Evolutionary conservation across 2,888 invertebrate genomes (phyloP).

Genomic region (Cynaeus angustus): DNA sequence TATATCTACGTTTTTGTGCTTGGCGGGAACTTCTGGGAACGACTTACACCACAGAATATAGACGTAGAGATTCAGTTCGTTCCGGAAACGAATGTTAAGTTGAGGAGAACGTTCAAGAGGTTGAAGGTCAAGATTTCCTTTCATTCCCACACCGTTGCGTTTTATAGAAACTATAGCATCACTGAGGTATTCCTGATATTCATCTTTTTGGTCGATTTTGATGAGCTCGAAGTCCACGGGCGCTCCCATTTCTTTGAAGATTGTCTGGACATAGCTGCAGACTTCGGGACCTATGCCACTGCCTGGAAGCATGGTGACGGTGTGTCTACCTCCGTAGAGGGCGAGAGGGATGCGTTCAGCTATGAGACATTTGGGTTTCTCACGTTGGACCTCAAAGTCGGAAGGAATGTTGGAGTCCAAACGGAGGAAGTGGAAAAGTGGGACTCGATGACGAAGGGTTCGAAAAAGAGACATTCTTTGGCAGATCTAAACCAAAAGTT

Average conservation of each 20-base stretch:
- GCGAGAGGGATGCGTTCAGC: conserved; percentile 1
- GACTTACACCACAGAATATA: conserved; percentile 75
- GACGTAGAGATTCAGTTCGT: conserved; percentile 75
- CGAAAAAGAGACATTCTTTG: background rate
- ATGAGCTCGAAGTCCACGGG: conserved; percentile 67
- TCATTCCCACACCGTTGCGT: conserved; percentile 59
- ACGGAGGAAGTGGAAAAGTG: background rate
- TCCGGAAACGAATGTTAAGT: conserved; percentile 72
- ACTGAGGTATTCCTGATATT: conserved; percentile 53
- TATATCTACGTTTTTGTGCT: conserved; percentile 70
- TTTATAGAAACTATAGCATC: conserved; percentile 62
- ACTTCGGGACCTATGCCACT: conserved; percentile 66
- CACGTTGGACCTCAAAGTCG: conserved; percentile 23
- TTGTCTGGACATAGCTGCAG: conserved; percentile 62
- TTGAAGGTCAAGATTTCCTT: conserved; percentile 65
- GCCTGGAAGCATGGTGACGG: conserved; percentile 61
- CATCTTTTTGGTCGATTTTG: conserved; percentile 48
- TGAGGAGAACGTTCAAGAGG: conserved; percentile 7
- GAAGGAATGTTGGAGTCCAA: conserved; percentile 1
- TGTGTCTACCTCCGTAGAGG: conserved; percentile 57
- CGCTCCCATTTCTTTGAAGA: conserved; percentile 61
- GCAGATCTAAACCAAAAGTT: too few relatives aligned
- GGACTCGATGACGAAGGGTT: background rate
- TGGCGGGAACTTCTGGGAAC: conserved; percentile 72
- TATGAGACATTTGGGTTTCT: conserved; percentile 8